Conservation (phyloP, 2,888 invertebrate species). For the Torymus auratus region DNA sequence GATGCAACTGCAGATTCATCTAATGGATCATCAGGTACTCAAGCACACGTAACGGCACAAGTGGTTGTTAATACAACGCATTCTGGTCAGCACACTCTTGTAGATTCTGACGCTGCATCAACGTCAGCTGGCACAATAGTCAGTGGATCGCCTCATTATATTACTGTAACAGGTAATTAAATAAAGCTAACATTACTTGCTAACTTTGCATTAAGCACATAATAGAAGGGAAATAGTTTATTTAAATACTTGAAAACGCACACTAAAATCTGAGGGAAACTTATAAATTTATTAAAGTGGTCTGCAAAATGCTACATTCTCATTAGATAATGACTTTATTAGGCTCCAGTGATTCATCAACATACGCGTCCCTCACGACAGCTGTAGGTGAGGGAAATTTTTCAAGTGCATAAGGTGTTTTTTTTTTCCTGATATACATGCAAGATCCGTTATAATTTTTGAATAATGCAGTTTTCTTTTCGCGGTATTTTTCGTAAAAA, state of each 20-base stretch:
- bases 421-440: conserved; percentile 35
- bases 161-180: conserved; percentile 83
- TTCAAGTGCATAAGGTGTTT: conserved; percentile 64
- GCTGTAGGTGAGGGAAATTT: conserved; percentile 75
- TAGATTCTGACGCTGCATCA: conserved; percentile 78
- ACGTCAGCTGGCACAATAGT: conserved; percentile 77
- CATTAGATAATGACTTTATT: conserved; percentile 69
- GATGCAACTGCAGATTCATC: conserved; percentile 80
- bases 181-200: too few species aligned
- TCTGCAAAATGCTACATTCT: conserved; percentile 70
- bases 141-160: conserved; percentile 80
- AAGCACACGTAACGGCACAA: conserved; percentile 76
- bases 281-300: conserved; percentile 68
- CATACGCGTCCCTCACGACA: conserved; percentile 79
- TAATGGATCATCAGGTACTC: conserved; percentile 79
- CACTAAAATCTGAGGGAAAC: conserved; percentile 68
- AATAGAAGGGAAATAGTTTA: too few species aligned
- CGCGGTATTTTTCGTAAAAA: conserved; percentile 5
- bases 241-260: background rate
- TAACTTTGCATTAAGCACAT: too few species aligned
- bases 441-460: conserved; percentile 7
- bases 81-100: conserved; percentile 77
- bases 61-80: conserved; percentile 76
- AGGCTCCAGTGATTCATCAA: conserved; percentile 76
- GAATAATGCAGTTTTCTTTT: conserved; percentile 3